Percentiles rank a stretch among this genome's conserved stretches.
phyloP scores from a whole-genome alignment of 1,140 invertebrate species.

The Drosophila chauvacae region DNA sequence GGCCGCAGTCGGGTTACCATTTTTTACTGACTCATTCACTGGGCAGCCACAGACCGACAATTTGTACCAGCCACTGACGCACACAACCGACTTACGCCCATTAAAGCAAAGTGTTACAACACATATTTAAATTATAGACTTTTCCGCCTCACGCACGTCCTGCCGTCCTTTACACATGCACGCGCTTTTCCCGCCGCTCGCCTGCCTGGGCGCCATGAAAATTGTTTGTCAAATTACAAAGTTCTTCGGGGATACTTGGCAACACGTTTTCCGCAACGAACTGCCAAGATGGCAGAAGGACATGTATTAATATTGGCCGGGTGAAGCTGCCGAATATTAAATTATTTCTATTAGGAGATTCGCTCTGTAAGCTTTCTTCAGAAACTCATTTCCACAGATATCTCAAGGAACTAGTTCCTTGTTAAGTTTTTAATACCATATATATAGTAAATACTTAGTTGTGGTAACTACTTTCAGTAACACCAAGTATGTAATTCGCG shows the following conservation, averaged over 20 bases:
- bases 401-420: not conserved
- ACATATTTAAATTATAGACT: constrained; percentile 63
- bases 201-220: constrained; percentile 24
- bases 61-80: constrained; percentile 34
- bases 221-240: constrained; percentile 46
- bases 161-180: constrained; percentile 21
- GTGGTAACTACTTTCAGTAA: not conserved
- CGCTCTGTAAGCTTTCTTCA: not conserved
- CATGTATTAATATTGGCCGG: constrained; percentile 1
- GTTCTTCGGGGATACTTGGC: constrained; percentile 25
- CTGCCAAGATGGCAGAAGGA: constrained; percentile 2
- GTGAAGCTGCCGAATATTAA: not conserved
- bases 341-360: not conserved
- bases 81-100: constrained; percentile 40
- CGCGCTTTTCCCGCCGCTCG: constrained; percentile 37
- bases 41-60: constrained; percentile 27
- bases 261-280: constrained; percentile 9
- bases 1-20: constrained; percentile 21
- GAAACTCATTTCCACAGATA: not conserved
- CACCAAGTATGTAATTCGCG: not conserved
- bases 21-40: constrained; percentile 44
- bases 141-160: constrained; percentile 42
- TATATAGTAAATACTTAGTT: not conserved
- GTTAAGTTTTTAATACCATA: not conserved
- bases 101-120: constrained; percentile 62